Evolutionary conservation across 1,140 invertebrate species (phyloP), one percentile per base, ranked within the genome.

Genomic region (Sarcophaga bullata): DNA sequence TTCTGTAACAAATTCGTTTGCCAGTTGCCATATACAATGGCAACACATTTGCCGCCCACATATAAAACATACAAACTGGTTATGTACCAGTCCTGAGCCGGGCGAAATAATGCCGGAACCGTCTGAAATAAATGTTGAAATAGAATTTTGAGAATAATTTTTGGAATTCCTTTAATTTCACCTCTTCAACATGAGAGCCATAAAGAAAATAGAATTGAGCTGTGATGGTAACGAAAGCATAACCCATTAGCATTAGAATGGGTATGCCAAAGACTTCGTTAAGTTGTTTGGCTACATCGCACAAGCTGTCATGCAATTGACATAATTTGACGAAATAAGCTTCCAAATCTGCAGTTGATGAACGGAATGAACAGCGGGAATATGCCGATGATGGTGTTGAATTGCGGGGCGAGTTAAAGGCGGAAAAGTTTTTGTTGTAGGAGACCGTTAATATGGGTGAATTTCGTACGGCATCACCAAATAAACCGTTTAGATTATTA

Each of bases 151-250:
- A 37, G 25, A 37, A 37, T 37, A 37, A 37, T n/a, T n/a, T n/a
- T n/a, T n/a, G n/a, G n/a, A n/a, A n/a, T 72, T 17, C 11, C 49
- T 52, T 13, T 9, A 10, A 50, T 78, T 25, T 68, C 46, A 84
- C 82, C 76, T 85, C 84, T 13, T 52, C 17, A 2, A 25, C 54
- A 8, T n/a, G 25, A 4, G 80, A 75, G 50, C 84, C 84, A 58
- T 85, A 85, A n/a, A 83, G n/a, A 52, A 85, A 85, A 82, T 84
- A 85, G 17, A 84, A 83, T 80, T 83, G 84, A n/a, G n/a, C 0
- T 84, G 83, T 0, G 84, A 84, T 4, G 84, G 25, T 73, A 19
- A 84, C 62, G 80, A 85, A 85, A 46, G 84, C n/a, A 82, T 83
- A 84, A n/a, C 84, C 84, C 84, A 85, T 85, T 11, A 84, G 49